Evolutionary conservation across 2,113 vertebrate genomes (phyloP).

Genomic region (Prochilodus magdalenae): DNA sequence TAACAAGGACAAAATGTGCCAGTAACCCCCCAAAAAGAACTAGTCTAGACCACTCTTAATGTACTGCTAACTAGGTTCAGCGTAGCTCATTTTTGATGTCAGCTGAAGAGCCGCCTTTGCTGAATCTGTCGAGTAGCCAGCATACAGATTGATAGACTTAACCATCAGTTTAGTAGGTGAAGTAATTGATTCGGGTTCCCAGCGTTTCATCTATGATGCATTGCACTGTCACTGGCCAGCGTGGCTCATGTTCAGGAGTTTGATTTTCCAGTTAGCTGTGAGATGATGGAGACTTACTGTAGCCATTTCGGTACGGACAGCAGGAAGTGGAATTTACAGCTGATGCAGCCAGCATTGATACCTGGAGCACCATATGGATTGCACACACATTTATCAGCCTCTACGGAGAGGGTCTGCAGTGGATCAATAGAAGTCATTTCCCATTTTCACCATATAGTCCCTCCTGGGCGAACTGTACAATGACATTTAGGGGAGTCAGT

Average conservation of each 20-base stretch:
- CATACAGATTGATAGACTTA: background rate
- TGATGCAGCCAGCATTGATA: background rate
- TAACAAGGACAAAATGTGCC: no score
- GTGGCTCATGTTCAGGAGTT: background rate
- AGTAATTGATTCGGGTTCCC: background rate
- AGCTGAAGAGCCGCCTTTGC: no score
- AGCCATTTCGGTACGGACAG: background rate
- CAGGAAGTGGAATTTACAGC: background rate
- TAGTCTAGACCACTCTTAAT: no score
- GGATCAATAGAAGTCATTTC: background rate
- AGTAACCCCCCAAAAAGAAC: no score
- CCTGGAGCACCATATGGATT: background rate
- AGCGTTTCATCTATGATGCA: background rate
- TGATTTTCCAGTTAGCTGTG: slow-evolving; percentile 25
- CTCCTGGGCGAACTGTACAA: background rate
- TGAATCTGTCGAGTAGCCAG: no score
- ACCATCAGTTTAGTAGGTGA: background rate
- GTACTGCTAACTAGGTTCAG: no score
- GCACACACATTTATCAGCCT: background rate
- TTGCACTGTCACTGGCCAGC: background rate
- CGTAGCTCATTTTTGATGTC: no score
- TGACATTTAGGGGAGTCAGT: background rate
- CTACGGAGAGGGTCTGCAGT: background rate
- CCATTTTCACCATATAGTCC: background rate
- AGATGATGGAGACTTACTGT: background rate